These are phyloP conservation scores for Agrypnia vestita DNA, from an alignment of 1,140 invertebrate genomes.

Conservation along the genomic window DNA sequence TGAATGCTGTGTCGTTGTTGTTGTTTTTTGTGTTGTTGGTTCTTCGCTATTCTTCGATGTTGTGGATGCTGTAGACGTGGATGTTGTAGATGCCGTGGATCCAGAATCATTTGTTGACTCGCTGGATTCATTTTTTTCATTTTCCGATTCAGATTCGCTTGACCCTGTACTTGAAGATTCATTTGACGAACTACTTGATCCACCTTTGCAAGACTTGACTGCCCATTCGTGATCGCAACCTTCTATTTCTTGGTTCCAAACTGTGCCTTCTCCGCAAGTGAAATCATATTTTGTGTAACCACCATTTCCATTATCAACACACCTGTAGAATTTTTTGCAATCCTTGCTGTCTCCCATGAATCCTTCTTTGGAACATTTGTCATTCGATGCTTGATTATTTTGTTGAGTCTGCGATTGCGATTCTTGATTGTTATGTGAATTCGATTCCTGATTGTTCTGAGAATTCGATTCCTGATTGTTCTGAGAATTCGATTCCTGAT, in stretches of 20 bases:
- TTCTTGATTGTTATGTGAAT: constrained; percentile 52
- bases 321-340: constrained; percentile 78
- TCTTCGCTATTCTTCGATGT: constrained; percentile 13
- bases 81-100: too few relatives aligned
- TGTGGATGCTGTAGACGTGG: not conserved
- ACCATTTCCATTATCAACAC: constrained; percentile 75
- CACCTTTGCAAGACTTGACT: constrained; percentile 61
- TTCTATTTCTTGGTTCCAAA: constrained; percentile 72
- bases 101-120: too few relatives aligned
- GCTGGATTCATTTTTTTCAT: constrained; percentile 19
- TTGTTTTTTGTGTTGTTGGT: constrained; percentile 1
- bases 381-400: constrained; percentile 6
- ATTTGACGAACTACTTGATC: constrained; percentile 51
- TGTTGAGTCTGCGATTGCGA: constrained; percentile 62
- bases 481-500: not conserved
- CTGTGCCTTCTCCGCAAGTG: constrained; percentile 73
- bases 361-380: constrained; percentile 70
- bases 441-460: not conserved
- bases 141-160: constrained; percentile 45
- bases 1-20: constrained; percentile 29
- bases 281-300: constrained; percentile 70
- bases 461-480: not conserved
- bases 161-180: constrained; percentile 47
- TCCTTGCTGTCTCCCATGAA: constrained; percentile 75
- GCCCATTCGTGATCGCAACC: constrained; percentile 72